A percentile compares a stretch with the other conserved stretches of the same genome.
phyloP scores from a whole-genome alignment of 1,140 invertebrate genomes.

The Mizuhopecten yessoensis region DNA sequence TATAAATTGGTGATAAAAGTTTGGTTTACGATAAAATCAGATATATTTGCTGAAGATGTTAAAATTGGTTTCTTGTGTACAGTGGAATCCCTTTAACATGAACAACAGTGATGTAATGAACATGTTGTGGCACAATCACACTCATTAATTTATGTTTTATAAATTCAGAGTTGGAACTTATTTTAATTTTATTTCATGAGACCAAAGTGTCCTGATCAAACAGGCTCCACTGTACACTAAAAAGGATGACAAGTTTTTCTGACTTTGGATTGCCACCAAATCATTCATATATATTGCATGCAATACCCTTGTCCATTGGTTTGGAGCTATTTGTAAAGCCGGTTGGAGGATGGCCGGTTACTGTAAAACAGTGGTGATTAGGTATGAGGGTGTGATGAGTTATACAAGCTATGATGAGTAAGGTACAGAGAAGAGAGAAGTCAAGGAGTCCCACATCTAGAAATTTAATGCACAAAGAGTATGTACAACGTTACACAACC shows the following conservation, averaged over 20 bases:
- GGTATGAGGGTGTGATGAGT: neutral
- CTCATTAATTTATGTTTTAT: neutral
- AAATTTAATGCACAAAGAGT: conserved; percentile 47
- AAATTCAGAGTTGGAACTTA: too few species aligned
- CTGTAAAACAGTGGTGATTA: too few species aligned
- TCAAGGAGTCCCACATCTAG: conserved; percentile 47
- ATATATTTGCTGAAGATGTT: neutral
- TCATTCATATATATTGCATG: neutral
- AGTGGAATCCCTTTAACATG: neutral
- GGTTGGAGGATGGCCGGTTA: neutral
- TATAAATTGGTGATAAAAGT: neutral
- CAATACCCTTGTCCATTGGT: neutral
- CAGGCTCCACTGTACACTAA: neutral
- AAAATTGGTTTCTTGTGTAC: neutral
- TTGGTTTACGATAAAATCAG: neutral
- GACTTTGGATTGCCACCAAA: neutral
- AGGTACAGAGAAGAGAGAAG: conserved; percentile 46
- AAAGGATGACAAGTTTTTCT: neutral
- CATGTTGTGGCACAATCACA: too few species aligned
- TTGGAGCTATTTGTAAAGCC: too few species aligned
- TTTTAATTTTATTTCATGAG: neutral
- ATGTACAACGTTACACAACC: neutral
- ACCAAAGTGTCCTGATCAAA: neutral
- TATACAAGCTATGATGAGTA: conserved; percentile 21
- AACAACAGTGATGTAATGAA: neutral